Evolutionary conservation across 92 coral and sea anemone genomes (phyloP), one percentile per base, ranked within the genome.

Genomic region (Porites rus): DNA sequence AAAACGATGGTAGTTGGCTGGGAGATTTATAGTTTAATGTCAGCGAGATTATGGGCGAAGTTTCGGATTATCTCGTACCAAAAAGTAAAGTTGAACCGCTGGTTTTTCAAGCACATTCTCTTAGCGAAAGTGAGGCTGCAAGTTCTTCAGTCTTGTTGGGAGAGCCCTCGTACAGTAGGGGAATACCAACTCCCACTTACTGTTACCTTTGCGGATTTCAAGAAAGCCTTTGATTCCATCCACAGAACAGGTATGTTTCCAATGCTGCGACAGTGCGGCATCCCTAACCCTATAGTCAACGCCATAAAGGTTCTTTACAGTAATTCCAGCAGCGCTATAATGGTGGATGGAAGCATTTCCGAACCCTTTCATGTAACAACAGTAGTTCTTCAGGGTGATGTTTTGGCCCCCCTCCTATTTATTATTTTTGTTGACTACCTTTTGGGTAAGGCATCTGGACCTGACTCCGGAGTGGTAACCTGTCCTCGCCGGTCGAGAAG

Each of bases 351-450:
- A 31, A 31, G 43, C 5, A 0, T 31, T 4, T 31, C 43, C 43
- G 43, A 65, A 51, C 72, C 72, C 28, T 79, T 79, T 51, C 50
- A 79, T 61, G 72, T 65, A 79, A 65, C 74, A 28, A 79, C 84
- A 61, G 84, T 75, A 28, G 75, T 79, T 20, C 62, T 79, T 25
- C 70, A 79, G 56, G 71, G 84, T 59, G 58, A 79, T 64, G 75
- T 77, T 17, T 28, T 77, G 4, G 82, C 82, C 21, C 82, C 82
- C 51, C 20, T 59, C 51, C 65, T 56, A 1, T 77, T 77, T 28
- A 77, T 77, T 20, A 77, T 59, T 25, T 14, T 77, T 21, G 52
- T 79, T 20, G 84, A 79, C 59, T 79, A 25, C 52, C 58, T 79
- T 31, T 60, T 79, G 60, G 10, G 63, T 14, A 60, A 62, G 60